phyloP scores from a whole-genome alignment of 2,797 vertebrate species.

The Benthosema pterotum region DNA sequence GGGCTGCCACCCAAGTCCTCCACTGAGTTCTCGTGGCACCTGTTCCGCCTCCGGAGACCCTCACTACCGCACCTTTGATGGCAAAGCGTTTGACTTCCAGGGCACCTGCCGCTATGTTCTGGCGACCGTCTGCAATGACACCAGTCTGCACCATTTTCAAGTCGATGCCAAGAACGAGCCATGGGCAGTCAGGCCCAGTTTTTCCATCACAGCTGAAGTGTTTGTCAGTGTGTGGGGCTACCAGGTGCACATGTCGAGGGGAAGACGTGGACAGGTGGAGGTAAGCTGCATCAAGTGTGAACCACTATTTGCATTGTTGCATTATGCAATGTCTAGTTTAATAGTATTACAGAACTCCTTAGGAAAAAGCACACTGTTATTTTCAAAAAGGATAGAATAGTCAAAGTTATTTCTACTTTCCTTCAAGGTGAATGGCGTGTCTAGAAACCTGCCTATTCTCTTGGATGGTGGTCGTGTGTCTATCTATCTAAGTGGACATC shows the following conservation, averaged over 20 bases:
- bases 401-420: not conserved
- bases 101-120: slow-evolving; percentile 64
- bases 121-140: slow-evolving; percentile 72
- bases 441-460: slow-evolving; percentile 68
- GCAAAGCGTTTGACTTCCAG: slow-evolving; percentile 69
- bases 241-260: slow-evolving; percentile 46
- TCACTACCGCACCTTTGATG: slow-evolving; percentile 75
- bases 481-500: slow-evolving; percentile 71
- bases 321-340: no score
- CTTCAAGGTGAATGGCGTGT: slow-evolving; percentile 71
- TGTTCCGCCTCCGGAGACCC: slow-evolving; percentile 75
- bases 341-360: not conserved
- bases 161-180: slow-evolving; percentile 52
- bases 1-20: no score
- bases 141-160: slow-evolving; percentile 48
- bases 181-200: slow-evolving; percentile 12
- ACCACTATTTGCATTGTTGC: no score
- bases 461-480: slow-evolving; percentile 60
- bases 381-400: not conserved
- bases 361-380: not conserved
- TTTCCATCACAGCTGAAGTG: slow-evolving; percentile 63
- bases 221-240: slow-evolving; percentile 62
- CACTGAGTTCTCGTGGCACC: slow-evolving; percentile 40
- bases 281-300: slow-evolving; percentile 47
- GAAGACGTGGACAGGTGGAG: slow-evolving; percentile 38